These are phyloP conservation scores for Rousettus madagascariensis DNA, from an alignment of 2,797 vertebrate species.

Conservation along the genomic window DNA sequence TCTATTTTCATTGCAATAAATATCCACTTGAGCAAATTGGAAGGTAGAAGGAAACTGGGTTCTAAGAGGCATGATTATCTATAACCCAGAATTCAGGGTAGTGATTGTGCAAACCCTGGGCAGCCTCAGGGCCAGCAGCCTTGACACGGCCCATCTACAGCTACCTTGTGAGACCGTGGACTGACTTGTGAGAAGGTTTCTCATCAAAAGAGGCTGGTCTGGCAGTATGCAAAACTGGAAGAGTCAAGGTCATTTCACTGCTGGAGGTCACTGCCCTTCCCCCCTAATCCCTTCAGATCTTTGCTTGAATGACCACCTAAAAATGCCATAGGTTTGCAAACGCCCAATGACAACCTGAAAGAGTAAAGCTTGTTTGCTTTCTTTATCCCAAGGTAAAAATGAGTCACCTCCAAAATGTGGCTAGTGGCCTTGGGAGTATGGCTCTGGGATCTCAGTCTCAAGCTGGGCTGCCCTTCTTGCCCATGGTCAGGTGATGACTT, in stretches of 20 bases:
- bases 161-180: not conserved
- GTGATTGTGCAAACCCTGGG: rapidly evolving
- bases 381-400: not conserved
- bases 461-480: not conserved
- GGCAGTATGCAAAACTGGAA: not conserved
- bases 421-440: no score
- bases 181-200: not conserved
- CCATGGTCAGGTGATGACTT: not conserved
- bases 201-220: not conserved
- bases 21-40: slow-evolving; percentile 35
- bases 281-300: not conserved
- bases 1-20: slow-evolving; percentile 64
- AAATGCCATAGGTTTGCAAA: not conserved
- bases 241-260: not conserved
- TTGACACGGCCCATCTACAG: rapidly evolving
- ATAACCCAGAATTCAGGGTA: not conserved
- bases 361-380: not conserved
- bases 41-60: slow-evolving; percentile 35
- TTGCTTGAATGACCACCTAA: not conserved
- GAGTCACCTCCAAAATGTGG: not conserved
- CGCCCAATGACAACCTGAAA: not conserved
- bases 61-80: not conserved
- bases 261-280: not conserved
- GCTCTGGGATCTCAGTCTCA: not conserved
- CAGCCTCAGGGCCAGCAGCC: not conserved